Evolutionary conservation across 2,113 vertebrate species (phyloP), one percentile per base, ranked within the genome.

Genomic region (Neodon shergylaensis): DNA sequence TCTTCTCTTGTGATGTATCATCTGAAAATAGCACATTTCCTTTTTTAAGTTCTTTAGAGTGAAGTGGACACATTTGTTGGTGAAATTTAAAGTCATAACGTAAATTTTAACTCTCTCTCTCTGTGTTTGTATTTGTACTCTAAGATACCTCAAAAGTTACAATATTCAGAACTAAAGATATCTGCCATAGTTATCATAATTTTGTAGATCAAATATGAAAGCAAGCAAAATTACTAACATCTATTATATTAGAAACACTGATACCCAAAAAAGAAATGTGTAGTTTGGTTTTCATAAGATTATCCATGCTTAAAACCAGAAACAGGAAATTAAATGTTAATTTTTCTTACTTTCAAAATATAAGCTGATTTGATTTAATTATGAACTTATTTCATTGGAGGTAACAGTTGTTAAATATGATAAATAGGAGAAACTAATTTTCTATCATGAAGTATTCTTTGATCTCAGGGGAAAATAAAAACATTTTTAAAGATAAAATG

Each of bases 401-500:
- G 63, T 84, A 94, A 77, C 73, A 31, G 24, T 85, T 95, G 47
- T 52, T 47, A 79, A 58, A 88, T 10, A 88, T 11, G 13, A 88
- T 91, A 33, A 49, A 73, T 85, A 92, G 11, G 33, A 92, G 39
- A 92, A 92, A 95, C 16, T 33, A 85, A 31, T 90, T 96, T 91
- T 39, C 33, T 74, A 42, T 39, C 49, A 0, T 12, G 92, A 90
- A 90, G 88, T 95, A 54, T 58, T 66, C 2, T 73, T 93, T 88
- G 28, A 66, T 88, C 11, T 90, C 44, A 73, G 58, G 92, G 54
- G 39, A 68, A 73, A 84, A 87, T 54, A 95, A 91, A 91, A 92
- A 44, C 85, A 44, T 21, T 89, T 94, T 86, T 94, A 91, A 89
- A 92, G 90, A 58, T 58, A 95, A 92, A 94, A n/a, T 94, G 89